Percentiles rank a stretch among this genome's conserved stretches.
phyloP scores from a whole-genome alignment of 1,140 invertebrate species.

The Trichoplusia ni region DNA sequence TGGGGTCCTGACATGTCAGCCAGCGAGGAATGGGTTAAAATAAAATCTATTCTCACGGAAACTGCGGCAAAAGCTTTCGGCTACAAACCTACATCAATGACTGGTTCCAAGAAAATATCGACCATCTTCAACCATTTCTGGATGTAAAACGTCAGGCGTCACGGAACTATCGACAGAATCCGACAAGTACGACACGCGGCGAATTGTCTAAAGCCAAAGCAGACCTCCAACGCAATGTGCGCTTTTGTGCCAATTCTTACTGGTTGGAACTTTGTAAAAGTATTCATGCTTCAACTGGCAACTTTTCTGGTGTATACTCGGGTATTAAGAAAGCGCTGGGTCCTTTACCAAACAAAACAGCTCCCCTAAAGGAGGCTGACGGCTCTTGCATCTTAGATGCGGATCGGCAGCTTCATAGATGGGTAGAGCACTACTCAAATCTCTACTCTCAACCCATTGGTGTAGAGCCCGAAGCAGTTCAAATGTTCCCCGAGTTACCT shows the following conservation, averaged over 20 bases:
- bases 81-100: not conserved
- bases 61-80: not conserved
- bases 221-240: no score
- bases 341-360: conserved; percentile 26
- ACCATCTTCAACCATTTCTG: no score
- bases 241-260: no score
- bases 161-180: no score
- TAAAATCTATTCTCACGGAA: not conserved
- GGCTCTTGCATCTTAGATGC: conserved; percentile 28
- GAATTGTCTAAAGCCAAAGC: no score
- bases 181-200: no score
- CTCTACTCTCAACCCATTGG: conserved; percentile 18
- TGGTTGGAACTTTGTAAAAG: no score
- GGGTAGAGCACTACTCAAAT: conserved; percentile 32
- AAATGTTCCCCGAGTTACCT: conserved; percentile 8
- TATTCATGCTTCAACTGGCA: no score
- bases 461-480: conserved; percentile 10
- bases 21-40: not conserved
- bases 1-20: not conserved
- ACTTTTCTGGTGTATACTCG: no score
- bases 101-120: not conserved
- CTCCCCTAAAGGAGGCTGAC: conserved; percentile 34
- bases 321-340: no score
- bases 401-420: conserved; percentile 9
- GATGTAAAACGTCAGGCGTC: no score